These are phyloP conservation scores for Hirtodrosophila duncani DNA, from an alignment of 2,888 invertebrate species.

Conservation along the genomic window DNA sequence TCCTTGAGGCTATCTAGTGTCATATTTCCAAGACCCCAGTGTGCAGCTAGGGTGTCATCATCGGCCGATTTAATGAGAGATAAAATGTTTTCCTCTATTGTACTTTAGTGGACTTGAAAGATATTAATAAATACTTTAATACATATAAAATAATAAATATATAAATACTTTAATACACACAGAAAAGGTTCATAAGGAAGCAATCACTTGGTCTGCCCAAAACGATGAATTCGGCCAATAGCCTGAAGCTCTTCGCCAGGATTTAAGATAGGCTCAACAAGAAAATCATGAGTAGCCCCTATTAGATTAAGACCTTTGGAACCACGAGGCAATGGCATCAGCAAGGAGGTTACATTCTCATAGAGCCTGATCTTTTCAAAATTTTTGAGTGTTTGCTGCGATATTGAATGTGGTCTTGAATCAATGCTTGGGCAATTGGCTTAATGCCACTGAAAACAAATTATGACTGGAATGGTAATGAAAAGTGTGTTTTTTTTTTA, in stretches of 20 bases:
- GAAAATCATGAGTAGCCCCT: slow-evolving; percentile 87
- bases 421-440: slow-evolving; percentile 62
- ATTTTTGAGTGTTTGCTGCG: slow-evolving; percentile 72
- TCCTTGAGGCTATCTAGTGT: slow-evolving; percentile 55
- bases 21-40: slow-evolving; percentile 73
- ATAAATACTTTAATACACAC: background rate
- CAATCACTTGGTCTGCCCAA: slow-evolving; percentile 85
- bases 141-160: background rate
- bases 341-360: slow-evolving; percentile 81
- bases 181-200: background rate
- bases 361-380: slow-evolving; percentile 81
- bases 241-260: slow-evolving; percentile 87
- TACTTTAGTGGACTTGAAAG: slow-evolving; percentile 82
- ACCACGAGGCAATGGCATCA: slow-evolving; percentile 85
- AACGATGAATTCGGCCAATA: slow-evolving; percentile 87
- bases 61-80: slow-evolving; percentile 66
- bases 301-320: slow-evolving; percentile 88
- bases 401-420: slow-evolving; percentile 62
- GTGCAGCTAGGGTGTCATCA: slow-evolving; percentile 60
- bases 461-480: too few species aligned
- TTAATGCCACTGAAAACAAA: too few species aligned
- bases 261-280: slow-evolving; percentile 87
- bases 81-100: slow-evolving; percentile 85
- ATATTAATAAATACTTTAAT: background rate
- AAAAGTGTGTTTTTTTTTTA: too few species aligned